Base-by-base conservation (phyloP, 2,888 invertebrate genomes). In the Lycaena phlaeas region DNA sequence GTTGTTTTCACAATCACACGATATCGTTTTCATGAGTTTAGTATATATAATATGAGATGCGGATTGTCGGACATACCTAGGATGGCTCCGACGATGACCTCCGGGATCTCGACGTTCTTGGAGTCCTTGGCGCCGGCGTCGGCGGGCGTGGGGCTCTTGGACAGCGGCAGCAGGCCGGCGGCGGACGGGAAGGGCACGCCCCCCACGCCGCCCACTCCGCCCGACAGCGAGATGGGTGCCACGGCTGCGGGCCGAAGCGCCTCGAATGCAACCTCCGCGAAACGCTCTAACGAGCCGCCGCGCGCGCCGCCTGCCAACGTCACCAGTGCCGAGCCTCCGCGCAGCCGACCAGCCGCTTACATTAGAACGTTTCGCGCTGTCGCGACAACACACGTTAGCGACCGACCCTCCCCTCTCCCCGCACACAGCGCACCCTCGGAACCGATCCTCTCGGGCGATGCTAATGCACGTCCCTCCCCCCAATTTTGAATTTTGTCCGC, bases 11-110 rank as follows among this genome's bases (percentile, higher is more conserved):
- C n/a, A n/a, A n/a, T n/a, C n/a, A n/a, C n/a, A n/a, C n/a, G n/a
- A n/a, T n/a, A n/a, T n/a, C n/a, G n/a, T n/a, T n/a, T n/a, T n/a
- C n/a, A n/a, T n/a, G n/a, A n/a, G n/a, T n/a, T n/a, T n/a, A n/a
- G n/a, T n/a, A n/a, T n/a, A n/a, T n/a, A n/a, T n/a, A n/a, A n/a
- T n/a, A n/a, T n/a, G n/a, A n/a, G n/a, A n/a, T n/a, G n/a, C n/a
- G n/a, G n/a, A n/a, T n/a, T n/a, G 14, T 6, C 2, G 5, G 29
- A 68, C 86, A 87, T 75, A 87, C 96, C 98, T 77, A 98, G 89
- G 68, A 98, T 96, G 70, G 97, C 97, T 68, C 97, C 98, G 72
- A 98, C 96, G 84, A 97, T 96, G 81, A 93, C 91, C 88, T 96
- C 95, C 45, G 96, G 92, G 74, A 98, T 96, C 89, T 97, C 96